Percentiles rank a stretch among this genome's conserved stretches.
Conservation (phyloP, 2,113 vertebrate species). For the Psophia crepitans region DNA sequence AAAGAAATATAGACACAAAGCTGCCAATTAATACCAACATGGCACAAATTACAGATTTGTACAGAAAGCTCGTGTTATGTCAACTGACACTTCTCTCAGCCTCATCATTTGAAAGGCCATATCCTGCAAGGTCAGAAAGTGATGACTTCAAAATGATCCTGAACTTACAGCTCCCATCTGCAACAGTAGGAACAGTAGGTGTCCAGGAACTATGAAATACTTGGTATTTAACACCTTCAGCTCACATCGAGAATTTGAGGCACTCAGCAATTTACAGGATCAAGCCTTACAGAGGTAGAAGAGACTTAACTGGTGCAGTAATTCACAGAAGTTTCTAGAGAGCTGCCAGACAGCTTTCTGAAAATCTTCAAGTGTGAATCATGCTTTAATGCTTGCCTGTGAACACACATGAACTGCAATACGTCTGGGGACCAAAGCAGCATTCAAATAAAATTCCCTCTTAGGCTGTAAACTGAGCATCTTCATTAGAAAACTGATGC, state of each 20-base stretch:
- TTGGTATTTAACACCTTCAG: slow-evolving; percentile 9
- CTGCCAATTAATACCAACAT: slow-evolving; percentile 54
- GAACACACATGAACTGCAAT: background rate
- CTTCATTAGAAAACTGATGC: background rate
- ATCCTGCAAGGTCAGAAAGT: background rate
- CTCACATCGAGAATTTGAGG: background rate
- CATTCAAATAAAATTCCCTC: background rate
- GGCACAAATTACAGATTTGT: slow-evolving; percentile 49
- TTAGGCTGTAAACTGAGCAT: background rate
- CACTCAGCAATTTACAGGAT: slow-evolving; percentile 42
- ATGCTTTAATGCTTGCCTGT: background rate
- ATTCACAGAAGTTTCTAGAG: slow-evolving; percentile 38
- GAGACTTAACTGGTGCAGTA: background rate
- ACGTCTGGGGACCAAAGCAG: background rate
- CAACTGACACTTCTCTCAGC: slow-evolving; percentile 6
- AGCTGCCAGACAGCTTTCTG: slow-evolving; percentile 27
- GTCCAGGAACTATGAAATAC: background rate
- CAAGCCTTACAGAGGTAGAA: slow-evolving; percentile 48
- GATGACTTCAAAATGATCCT: background rate
- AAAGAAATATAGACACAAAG: slow-evolving; percentile 41
- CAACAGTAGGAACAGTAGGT: background rate
- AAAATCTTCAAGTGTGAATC: slow-evolving; percentile 5
- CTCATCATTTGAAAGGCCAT: background rate
- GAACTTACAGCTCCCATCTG: background rate
- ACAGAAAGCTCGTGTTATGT: slow-evolving; percentile 39